These are phyloP conservation scores for Venusia cambrica DNA, from an alignment of 2,888 invertebrate genomes.

Conservation along the genomic window DNA sequence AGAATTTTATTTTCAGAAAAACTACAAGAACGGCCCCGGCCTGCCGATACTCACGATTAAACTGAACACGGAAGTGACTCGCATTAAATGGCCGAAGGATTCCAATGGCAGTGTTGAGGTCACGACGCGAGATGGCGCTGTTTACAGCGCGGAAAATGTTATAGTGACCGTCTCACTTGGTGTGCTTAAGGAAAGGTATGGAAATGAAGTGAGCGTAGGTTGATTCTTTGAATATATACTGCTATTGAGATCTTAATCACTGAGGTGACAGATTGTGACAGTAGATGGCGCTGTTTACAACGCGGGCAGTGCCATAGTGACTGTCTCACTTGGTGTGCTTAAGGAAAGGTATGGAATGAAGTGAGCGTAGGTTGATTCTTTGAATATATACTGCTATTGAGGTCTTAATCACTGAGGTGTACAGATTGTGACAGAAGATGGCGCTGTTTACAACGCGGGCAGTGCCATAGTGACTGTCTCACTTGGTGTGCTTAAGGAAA, in stretches of 20 bases:
- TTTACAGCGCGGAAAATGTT: constrained; percentile 81
- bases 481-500: constrained; percentile 84
- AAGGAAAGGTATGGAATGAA: constrained; percentile 76
- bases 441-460: constrained; percentile 74
- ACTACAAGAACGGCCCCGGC: constrained; percentile 54
- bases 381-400: too few relatives aligned
- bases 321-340: constrained; percentile 86
- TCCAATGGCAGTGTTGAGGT: constrained; percentile 52
- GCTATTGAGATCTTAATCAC: too few relatives aligned
- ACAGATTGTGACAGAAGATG: constrained; percentile 71
- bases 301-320: too few relatives aligned
- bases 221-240: too few relatives aligned
- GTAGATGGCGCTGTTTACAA: too few relatives aligned
- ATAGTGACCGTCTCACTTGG: constrained; percentile 86
- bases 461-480: constrained; percentile 86
- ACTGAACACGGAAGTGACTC: constrained; percentile 50
- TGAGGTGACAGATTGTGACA: too few relatives aligned
- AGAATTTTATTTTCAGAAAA: constrained; percentile 55
- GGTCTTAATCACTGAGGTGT: too few relatives aligned
- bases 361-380: too few relatives aligned
- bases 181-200: constrained; percentile 81
- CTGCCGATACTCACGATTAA: constrained; percentile 46
- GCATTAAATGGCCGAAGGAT: constrained; percentile 47
- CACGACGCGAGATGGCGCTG: constrained; percentile 70
- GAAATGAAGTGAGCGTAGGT: too few relatives aligned